Percentiles rank a stretch among this genome's conserved stretches.
Conservation (phyloP, 2,797 vertebrate species). For the Alca torda region DNA sequence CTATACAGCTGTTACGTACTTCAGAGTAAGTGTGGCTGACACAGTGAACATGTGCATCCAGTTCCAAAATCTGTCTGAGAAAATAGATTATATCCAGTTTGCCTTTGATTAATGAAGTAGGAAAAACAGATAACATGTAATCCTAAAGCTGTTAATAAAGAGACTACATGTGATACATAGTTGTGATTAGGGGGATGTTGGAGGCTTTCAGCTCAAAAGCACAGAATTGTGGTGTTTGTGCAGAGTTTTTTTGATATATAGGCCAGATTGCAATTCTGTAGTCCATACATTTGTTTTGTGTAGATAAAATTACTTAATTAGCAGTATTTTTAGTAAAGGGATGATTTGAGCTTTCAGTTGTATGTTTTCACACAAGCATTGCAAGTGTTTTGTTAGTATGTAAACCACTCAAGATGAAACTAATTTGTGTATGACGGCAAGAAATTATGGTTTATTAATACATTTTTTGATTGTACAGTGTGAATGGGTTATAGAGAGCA, state of each 20-base stretch:
- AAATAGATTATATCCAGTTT: neutral
- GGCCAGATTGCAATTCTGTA: neutral
- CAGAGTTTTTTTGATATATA: neutral
- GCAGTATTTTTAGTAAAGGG: neutral
- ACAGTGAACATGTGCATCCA: neutral
- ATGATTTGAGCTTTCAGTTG: neutral
- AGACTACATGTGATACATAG: neutral
- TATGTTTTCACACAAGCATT: neutral
- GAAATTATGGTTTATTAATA: neutral
- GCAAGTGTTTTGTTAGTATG: neutral
- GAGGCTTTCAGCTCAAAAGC: neutral
- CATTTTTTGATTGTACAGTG: neutral
- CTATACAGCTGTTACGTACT: accelerated
- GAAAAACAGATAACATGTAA: neutral
- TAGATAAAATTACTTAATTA: neutral
- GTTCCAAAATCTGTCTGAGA: neutral
- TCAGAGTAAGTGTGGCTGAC: neutral
- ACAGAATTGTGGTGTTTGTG: neutral
- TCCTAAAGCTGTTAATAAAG: neutral
- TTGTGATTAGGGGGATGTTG: neutral
- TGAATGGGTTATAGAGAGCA: neutral
- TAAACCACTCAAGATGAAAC: neutral
- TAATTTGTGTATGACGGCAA: neutral
- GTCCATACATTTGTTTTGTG: neutral
- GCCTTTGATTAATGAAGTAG: neutral